Evolutionary conservation across 1,140 invertebrate species (phyloP).

Genomic region (Thrips palmi): DNA sequence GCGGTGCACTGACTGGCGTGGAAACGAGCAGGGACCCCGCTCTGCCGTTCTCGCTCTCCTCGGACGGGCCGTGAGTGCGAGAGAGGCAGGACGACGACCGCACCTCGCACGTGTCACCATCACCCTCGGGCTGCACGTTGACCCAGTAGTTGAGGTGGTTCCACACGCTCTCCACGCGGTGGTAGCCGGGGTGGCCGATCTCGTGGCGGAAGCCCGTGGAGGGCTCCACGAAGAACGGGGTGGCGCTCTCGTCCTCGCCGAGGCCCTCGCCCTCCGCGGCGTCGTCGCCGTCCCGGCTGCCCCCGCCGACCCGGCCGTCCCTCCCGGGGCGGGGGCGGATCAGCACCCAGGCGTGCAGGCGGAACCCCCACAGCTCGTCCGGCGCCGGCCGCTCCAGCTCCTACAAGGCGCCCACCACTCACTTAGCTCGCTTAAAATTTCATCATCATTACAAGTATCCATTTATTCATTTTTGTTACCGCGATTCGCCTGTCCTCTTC

Average conservation of each 20-base stretch:
- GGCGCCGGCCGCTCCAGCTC: conserved; percentile 45
- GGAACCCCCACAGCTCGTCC: conserved; percentile 50
- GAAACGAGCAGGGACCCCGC: too few relatives aligned
- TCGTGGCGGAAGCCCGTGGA: conserved; percentile 45
- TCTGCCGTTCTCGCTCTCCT: too few relatives aligned
- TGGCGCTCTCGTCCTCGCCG: conserved; percentile 28
- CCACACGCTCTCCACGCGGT: conserved; percentile 67
- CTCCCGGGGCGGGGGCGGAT: conserved; percentile 39
- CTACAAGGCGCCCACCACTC: conserved; percentile 21
- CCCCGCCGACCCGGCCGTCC: conserved; percentile 21
- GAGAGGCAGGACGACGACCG: too few relatives aligned
- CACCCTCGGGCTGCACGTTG: conserved; percentile 38
- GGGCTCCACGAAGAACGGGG: conserved; percentile 67
- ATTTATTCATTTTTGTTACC: too few relatives aligned
- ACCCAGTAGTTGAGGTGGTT: conserved; percentile 78
- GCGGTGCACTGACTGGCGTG: too few relatives aligned
- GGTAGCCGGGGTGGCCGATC: conserved; percentile 39
- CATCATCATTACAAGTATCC: conserved; percentile 26
- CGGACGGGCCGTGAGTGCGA: too few relatives aligned
- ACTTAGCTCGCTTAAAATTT: conserved; percentile 14
- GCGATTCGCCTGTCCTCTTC: conserved; percentile 23
- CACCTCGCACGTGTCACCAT: too few relatives aligned
- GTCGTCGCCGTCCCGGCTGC: conserved; percentile 15
- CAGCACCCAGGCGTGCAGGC: conserved; percentile 72
- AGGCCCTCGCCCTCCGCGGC: conserved; percentile 20